A percentile compares a stretch with the other conserved stretches of the same genome.
Conservation (phyloP, 2,797 vertebrate species). For the Babyrousa celebensis region DNA sequence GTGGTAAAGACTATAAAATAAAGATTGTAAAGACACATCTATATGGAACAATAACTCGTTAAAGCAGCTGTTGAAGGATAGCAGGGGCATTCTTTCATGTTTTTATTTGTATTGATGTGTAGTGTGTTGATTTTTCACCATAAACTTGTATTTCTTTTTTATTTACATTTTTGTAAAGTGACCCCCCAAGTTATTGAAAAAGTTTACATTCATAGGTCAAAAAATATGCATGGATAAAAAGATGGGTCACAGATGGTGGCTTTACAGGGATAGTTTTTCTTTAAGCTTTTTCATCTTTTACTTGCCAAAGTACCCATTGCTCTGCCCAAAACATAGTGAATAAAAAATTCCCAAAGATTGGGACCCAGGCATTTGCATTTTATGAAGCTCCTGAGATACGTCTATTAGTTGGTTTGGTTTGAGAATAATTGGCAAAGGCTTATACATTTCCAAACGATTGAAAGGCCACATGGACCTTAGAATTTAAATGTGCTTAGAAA, state of each 20-base stretch:
- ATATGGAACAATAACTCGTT: conserved; percentile 20
- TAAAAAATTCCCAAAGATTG: background rate
- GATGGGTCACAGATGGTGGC: background rate
- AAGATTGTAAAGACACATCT: background rate
- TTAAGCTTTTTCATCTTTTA: conserved; percentile 19
- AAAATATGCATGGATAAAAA: background rate
- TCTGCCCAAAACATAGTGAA: background rate
- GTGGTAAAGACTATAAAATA: background rate
- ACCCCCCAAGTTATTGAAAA: background rate
- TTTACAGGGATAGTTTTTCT: conserved; percentile 53
- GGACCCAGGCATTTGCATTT: background rate
- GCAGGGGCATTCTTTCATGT: background rate
- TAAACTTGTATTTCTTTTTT: background rate
- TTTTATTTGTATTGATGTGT: background rate
- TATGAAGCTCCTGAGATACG: background rate
- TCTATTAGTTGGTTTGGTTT: background rate
- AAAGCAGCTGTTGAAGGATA: background rate
- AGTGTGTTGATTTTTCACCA: conserved; percentile 23
- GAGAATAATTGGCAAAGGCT: background rate
- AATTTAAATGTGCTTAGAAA: conserved; percentile 26
- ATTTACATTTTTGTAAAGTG: conserved; percentile 51
- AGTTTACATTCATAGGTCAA: background rate
- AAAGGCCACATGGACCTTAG: background rate
- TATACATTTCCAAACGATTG: background rate
- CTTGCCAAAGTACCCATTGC: background rate